Evolutionary conservation across 2,888 invertebrate species (phyloP), one percentile per base, ranked within the genome.

Genomic region (Laspeyria flexula): DNA sequence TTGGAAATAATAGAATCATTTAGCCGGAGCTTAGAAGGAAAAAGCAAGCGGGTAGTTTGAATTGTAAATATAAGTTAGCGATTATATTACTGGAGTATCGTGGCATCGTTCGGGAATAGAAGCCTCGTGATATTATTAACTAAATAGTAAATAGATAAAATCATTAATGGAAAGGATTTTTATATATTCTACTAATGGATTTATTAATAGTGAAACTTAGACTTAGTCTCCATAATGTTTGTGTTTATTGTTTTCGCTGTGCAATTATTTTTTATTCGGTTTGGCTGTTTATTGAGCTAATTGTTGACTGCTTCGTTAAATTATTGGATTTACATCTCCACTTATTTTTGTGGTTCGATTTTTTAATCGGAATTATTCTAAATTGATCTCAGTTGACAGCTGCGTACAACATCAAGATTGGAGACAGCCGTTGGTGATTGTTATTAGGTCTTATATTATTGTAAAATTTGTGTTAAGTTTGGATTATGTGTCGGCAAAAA

Each of bases 171-270:
- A 90, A 88, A 88, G 78, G 88, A 89, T 90, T 92, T 91, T 90
- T 91, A 91, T 91, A 91, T 92, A 91, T 91, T 91, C 90, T 88
- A 89, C 86, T 90, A 88, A 90, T 89, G 86, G 88, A 88, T 90
- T 88, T 86, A 90, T 89, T 84, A 75, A 81, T 92, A 90, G 90
- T 86, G 76, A 90, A 90, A 88, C 88, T 81, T 90, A 90, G 87
- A 79, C 73, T 78, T 91, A 91, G 89, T 85, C 74, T 82, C 76
- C 74, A 73, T 85, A 83, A 80, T 62, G 81, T 88, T 88, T 85
- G 83, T 85, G 86, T 90, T 86, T 83, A 83, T 89, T 88, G 90
- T 89, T 91, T 91, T 89, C 88, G 92, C 92, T 90, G 91, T 90
- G 88, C 86, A 90, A 88, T 89, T 77, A 81, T 83, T 85, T 84